Base-by-base conservation (phyloP, 2,113 vertebrate genomes). In the Fulica atra region DNA sequence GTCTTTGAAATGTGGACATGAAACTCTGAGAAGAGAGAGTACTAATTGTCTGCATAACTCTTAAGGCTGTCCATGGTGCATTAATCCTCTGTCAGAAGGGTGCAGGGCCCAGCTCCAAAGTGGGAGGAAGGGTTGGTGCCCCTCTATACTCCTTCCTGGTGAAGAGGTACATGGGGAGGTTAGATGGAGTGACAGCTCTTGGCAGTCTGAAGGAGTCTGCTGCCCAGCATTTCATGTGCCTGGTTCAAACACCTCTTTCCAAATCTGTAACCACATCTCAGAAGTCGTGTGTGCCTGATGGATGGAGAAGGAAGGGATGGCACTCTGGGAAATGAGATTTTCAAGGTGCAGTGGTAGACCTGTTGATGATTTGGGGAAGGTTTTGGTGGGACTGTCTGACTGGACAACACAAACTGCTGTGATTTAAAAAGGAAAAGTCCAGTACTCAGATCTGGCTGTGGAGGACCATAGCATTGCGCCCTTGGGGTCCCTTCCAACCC, bases 61-160 rank as follows among this genome's bases (percentile, higher is more conserved):
- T 60, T 35, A 33, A 77, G 15, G 54, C 16, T 61, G 50, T 19
- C 21, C 21, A 51, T 8, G n/a, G 42, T 25, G 15, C 51, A 70
- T 20, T 25, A 70, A 51, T 28, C 7, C 38, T 50, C 38, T 31
- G 6, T 11, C n/a, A 38, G 31, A 72, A 77, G 24, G 21, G 15
- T 1, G 1, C 6, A 8, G 13, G 38, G 16, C 17, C 7, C 19
- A 57, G 20, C 1, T 1, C 0, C 0, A 83, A 72, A 25, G 60
- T 20, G 10, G 33, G 25, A 57, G 10, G n/a, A 14, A 42, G 31
- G 5, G 9, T 17, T 48, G 25, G 11, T 56, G 69, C 10, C n/a
- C 6, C 44, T 60, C 51, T 53, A 36, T 17, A 35, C 21, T 31
- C 10, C 12, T 35, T 57, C 8, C 28, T 1, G 5, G 15, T 7